These are phyloP conservation scores for Notocelia uddmanniana DNA, from an alignment of 2,888 invertebrate species.

Conservation along the genomic window DNA sequence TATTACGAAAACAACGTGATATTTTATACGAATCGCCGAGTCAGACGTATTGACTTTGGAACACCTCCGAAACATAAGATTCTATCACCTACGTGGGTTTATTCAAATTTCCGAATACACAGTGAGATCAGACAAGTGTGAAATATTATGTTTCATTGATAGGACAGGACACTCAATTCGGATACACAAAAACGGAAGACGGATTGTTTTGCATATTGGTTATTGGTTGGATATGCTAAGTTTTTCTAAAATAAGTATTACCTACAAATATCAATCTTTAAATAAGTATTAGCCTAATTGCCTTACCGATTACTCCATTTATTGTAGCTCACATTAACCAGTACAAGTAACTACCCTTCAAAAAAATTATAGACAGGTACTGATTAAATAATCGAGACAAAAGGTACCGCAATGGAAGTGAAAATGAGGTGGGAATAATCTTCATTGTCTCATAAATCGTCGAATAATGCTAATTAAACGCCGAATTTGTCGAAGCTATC, in stretches of 20 bases:
- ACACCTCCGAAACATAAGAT: constrained; percentile 4
- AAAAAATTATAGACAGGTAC: constrained; percentile 7
- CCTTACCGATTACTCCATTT: background rate
- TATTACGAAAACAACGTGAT: background rate
- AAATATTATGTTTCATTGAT: constrained; percentile 59
- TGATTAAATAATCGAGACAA: constrained; percentile 14
- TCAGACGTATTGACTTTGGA: background rate
- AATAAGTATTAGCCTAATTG: no score
- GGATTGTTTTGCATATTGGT: no score
- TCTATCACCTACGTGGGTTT: constrained; percentile 22
- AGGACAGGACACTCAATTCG: constrained; percentile 53
- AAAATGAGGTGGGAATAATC: constrained; percentile 65
- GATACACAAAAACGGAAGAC: background rate
- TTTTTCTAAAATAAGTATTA: background rate
- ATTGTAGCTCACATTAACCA: background rate
- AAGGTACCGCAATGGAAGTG: constrained; percentile 46
- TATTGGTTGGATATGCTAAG: no score
- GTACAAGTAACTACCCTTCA: no score
- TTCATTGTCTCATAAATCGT: constrained; percentile 65
- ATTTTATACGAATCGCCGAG: background rate
- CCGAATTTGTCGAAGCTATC: constrained; percentile 50
- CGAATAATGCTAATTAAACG: constrained; percentile 60
- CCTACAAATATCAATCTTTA: background rate
- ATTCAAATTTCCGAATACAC: constrained; percentile 36
- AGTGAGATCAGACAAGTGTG: constrained; percentile 50